phyloP scores from a whole-genome alignment of 53 echinoderm and acorn worm genomes.

The Temnopleurus reevesii region DNA sequence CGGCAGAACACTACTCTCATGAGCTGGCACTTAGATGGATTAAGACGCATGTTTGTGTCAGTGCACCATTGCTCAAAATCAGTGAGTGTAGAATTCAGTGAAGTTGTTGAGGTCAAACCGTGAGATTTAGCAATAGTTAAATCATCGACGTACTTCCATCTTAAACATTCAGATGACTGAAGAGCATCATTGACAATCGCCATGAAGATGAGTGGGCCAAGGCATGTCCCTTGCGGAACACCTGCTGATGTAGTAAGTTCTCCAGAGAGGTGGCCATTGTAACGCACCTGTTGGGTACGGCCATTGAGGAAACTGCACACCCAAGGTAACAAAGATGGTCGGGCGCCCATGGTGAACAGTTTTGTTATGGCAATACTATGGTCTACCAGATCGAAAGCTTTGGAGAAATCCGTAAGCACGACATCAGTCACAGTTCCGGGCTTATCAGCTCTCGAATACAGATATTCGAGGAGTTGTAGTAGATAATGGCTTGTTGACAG shows the following conservation, averaged over 20 bases:
- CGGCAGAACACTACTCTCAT: neutral
- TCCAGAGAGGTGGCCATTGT: conserved; percentile 13
- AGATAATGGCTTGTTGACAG: conserved; percentile 57
- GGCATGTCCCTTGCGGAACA: conserved; percentile 60
- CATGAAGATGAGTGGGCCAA: conserved; percentile 55
- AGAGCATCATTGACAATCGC: conserved; percentile 14
- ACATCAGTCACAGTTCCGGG: conserved; percentile 17
- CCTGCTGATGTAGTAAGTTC: conserved; percentile 1
- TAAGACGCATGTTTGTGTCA: neutral
- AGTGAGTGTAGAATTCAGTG: neutral
- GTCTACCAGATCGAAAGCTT: conserved; percentile 61
- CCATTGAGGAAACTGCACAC: conserved; percentile 43
- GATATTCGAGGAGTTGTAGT: conserved; percentile 26
- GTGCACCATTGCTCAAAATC: neutral
- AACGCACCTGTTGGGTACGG: conserved; percentile 33
- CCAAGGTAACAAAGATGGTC: conserved; percentile 34
- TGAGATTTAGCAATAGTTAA: neutral
- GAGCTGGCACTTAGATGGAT: neutral
- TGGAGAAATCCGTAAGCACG: conserved; percentile 64
- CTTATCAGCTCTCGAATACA: conserved; percentile 23
- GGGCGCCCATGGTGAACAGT: conserved; percentile 19
- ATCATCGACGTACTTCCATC: neutral
- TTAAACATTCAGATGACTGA: no score
- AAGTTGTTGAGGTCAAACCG: neutral
- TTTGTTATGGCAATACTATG: conserved; percentile 47